These are phyloP conservation scores for Lutjanus argentimaculatus DNA, from an alignment of 2,797 vertebrate genomes.

Conservation along the genomic window DNA sequence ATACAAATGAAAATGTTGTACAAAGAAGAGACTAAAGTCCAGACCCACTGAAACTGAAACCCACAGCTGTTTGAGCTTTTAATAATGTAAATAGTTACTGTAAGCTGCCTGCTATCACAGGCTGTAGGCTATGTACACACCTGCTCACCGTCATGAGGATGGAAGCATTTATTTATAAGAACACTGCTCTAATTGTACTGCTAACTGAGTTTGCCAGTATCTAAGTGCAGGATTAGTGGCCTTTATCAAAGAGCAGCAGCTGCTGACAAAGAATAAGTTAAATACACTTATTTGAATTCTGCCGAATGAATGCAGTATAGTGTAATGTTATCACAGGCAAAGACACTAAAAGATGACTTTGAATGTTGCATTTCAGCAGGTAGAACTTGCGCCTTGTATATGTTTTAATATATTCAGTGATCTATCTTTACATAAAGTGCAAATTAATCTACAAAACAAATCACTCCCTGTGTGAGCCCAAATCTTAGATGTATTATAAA, in stretches of 20 bases:
- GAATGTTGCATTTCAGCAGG: background rate
- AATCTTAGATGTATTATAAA: background rate
- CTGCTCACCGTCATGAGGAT: background rate
- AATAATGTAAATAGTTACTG: background rate
- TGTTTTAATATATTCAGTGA: background rate
- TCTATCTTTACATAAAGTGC: background rate
- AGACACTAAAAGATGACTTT: background rate
- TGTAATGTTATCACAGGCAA: no score
- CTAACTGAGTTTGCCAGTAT: background rate
- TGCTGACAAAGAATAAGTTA: background rate
- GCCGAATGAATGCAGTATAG: background rate
- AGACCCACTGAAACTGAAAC: background rate
- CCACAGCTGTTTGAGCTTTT: slow-evolving; percentile 1
- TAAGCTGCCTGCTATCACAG: background rate
- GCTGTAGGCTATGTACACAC: background rate
- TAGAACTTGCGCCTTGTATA: background rate
- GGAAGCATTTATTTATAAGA: background rate
- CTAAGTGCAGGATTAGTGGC: background rate
- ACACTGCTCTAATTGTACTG: background rate
- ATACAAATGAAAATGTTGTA: background rate
- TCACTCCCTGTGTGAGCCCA: background rate
- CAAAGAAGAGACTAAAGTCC: background rate
- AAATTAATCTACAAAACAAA: background rate
- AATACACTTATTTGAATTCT: background rate
- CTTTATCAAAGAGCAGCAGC: background rate